Percentiles rank a stretch among this genome's conserved stretches.
These are phyloP conservation scores for Triops longicaudatus DNA, from an alignment of 1,140 invertebrate species.

Conservation along the genomic window DNA sequence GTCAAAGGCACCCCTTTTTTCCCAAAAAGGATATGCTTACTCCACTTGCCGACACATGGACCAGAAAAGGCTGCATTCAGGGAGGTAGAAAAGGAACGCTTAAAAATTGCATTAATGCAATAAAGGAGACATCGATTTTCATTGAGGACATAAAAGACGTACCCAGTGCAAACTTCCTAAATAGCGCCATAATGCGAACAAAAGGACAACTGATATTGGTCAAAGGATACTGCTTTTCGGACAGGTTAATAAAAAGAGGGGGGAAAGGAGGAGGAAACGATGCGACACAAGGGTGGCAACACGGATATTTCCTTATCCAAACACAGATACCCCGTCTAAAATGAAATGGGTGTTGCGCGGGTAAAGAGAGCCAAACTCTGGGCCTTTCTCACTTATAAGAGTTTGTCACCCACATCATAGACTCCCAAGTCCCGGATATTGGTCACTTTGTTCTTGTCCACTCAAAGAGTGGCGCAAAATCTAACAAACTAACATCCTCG, in stretches of 20 bases:
- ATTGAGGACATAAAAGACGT: not conserved
- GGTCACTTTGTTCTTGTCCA: not conserved
- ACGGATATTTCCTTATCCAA: not conserved
- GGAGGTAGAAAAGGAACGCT: not conserved
- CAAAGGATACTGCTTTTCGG: not conserved
- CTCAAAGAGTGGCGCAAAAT: not conserved
- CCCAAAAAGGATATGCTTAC: not conserved
- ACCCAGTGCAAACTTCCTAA: constrained; percentile 2
- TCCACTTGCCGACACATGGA: not conserved
- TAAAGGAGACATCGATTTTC: constrained; percentile 1
- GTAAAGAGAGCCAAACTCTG: not conserved
- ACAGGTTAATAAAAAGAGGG: not conserved
- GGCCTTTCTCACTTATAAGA: not conserved
- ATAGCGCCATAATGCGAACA: not conserved
- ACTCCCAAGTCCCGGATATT: not conserved
- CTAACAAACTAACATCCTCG: constrained; percentile 12
- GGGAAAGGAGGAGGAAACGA: not conserved
- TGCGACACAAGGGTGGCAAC: not conserved
- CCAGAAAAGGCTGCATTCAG: not conserved
- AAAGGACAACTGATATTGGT: not conserved
- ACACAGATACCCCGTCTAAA: not conserved
- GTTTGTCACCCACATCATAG: not conserved
- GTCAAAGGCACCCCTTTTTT: not conserved
- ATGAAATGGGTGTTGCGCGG: not conserved
- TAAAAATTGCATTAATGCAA: not conserved